These are phyloP conservation scores for Euleptes europaea DNA, from an alignment of 2,113 vertebrate genomes.

Conservation along the genomic window DNA sequence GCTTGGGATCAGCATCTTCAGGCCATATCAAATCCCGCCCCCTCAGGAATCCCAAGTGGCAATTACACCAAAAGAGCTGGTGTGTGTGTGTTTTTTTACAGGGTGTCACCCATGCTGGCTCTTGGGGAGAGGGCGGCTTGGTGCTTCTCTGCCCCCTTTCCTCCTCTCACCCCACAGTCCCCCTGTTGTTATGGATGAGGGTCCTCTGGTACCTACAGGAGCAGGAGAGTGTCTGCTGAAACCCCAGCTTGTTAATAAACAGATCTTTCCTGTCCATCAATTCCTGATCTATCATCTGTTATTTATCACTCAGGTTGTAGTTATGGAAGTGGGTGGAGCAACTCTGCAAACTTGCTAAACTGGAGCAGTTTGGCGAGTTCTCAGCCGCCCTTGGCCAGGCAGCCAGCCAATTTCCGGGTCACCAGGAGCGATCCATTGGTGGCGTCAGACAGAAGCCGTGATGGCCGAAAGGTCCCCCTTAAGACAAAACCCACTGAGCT, in stretches of 20 bases:
- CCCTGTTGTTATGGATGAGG: accelerated
- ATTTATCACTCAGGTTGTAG: accelerated
- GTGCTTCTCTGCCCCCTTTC: not conserved
- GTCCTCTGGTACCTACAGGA: accelerated
- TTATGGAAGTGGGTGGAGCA: not conserved
- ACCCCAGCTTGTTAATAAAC: not conserved
- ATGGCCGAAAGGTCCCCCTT: slow-evolving; percentile 19
- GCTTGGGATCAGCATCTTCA: accelerated
- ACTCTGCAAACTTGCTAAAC: no score
- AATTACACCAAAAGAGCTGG: accelerated
- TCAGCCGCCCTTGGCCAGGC: not conserved
- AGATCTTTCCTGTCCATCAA: accelerated
- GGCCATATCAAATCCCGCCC: not conserved
- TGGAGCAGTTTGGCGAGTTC: not conserved
- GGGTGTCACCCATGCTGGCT: no score
- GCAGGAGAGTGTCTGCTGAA: accelerated
- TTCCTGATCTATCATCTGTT: accelerated
- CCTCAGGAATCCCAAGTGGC: not conserved
- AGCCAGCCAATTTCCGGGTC: accelerated
- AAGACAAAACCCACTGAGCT: not conserved
- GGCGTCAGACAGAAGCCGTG: not conserved
- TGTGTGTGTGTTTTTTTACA: not conserved
- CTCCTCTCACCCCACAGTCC: not conserved
- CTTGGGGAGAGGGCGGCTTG: not conserved
- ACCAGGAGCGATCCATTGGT: not conserved